These are phyloP conservation scores for Timandra comae DNA, from an alignment of 2,888 invertebrate species.

Conservation along the genomic window DNA sequence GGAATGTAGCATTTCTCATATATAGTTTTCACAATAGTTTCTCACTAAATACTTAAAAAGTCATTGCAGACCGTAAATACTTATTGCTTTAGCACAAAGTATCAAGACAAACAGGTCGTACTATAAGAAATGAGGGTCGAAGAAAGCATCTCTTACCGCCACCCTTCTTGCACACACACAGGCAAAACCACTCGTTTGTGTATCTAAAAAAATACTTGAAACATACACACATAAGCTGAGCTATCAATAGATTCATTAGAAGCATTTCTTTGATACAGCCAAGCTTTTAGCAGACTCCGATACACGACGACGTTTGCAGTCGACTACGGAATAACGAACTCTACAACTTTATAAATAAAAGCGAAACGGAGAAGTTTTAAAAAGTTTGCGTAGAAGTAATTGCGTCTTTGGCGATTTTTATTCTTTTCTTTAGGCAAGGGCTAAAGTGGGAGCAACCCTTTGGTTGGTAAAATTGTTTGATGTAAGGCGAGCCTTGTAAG, in stretches of 20 bases:
- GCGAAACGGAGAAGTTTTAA: neutral
- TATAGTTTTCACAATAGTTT: no score
- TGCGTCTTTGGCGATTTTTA: slow-evolving; percentile 67
- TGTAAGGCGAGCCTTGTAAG: slow-evolving; percentile 20
- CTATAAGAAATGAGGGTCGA: slow-evolving; percentile 69
- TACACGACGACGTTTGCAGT: slow-evolving; percentile 29
- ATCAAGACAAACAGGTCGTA: slow-evolving; percentile 33
- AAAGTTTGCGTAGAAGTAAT: slow-evolving; percentile 55
- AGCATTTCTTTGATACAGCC: slow-evolving; percentile 71
- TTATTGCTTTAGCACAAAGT: no score
- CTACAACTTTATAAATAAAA: neutral
- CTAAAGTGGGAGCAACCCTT: slow-evolving; percentile 25
- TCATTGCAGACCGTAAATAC: no score
- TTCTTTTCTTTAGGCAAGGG: slow-evolving; percentile 47
- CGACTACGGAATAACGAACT: no score
- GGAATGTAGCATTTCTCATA: no score
- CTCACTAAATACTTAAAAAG: no score
- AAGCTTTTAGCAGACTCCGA: slow-evolving; percentile 60
- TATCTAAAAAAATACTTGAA: slow-evolving; percentile 62
- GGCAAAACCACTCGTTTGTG: slow-evolving; percentile 32
- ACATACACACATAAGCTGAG: slow-evolving; percentile 51
- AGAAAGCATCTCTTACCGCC: slow-evolving; percentile 71
- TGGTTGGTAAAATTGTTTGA: slow-evolving; percentile 17
- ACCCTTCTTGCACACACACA: slow-evolving; percentile 64
- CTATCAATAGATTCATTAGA: slow-evolving; percentile 75